Base-by-base conservation (phyloP, 2,113 vertebrate species). In the Osmerus eperlanus region DNA sequence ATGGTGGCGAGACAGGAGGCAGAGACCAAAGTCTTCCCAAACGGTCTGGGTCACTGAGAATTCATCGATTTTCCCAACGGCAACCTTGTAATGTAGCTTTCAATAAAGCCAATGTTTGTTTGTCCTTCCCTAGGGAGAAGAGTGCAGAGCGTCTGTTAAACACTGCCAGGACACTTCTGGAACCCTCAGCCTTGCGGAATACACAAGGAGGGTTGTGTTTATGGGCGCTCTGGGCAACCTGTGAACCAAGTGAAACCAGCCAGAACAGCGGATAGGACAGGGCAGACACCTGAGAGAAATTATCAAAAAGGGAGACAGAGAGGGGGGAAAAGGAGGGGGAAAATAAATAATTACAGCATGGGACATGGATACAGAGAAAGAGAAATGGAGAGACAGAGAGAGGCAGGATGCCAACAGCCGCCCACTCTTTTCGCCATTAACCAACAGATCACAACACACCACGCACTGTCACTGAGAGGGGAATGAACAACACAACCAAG, bases 401-500 rank as follows among this genome's bases (percentile, higher is more conserved):
- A 65, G 63, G 14, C 28, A 65, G 29, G n/a, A 65, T 21, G 21
- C 64, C 32, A 67, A 65, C 51, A 5, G 51, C 53, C 55, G 52
- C 68, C 66, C 69, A 58, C 56, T 53, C 47, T 71, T 28, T 28
- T 67, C 19, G 13, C 64, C 15, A 74, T 47, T 51, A 78, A 12
- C 21, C 4, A 61, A 51, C 55, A 67, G 32, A 41, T 11, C 28
- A 32, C 51, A 76, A 69, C 32, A 78, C 62, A 75, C 55, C 53
- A 82, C 58, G 64, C 19, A 64, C 55, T 41, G 41, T 52, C 0
- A 54, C 25, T 60, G 29, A 3, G 18, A 61, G 19, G 51, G 53
- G 76, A 61, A 76, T 52, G 65, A 32, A 72, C 78, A 77, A 41
- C 25, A 71, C 47, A 25, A 69, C 51, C 16, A 36, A 68, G 19